Evolutionary conservation across 2,888 invertebrate genomes (phyloP), one percentile per base, ranked within the genome.

Genomic region (Odontothrips loti): DNA sequence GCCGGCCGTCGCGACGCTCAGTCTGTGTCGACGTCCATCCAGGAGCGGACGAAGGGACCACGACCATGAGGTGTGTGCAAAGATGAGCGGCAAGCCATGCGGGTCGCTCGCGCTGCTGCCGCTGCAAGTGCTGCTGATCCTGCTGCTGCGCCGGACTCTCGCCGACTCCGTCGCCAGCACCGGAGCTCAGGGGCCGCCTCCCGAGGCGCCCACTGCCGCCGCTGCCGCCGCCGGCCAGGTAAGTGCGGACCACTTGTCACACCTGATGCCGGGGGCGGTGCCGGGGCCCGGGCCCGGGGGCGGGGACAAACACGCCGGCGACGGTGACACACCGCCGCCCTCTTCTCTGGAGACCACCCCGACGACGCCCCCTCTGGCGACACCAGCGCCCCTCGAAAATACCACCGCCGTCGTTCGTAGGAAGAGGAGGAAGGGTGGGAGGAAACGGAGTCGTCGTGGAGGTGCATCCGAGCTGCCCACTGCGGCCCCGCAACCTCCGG

Each of bases 351-450:
- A 43, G 34, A 43, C 34, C 34, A 43, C 34, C 34, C 34, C 34
- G 34, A 43, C 34, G 34, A 43, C 17, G 6, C 58, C 20, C 58
- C 58, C 58, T n/a, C 58, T 17, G 15, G 17, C 58, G 17, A n/a
- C 58, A 58, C 17, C 34, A 43, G 34, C 34, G 6, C 3, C 34
- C 34, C 34, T 6, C 6, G 34, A 43, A 43, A 43, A 43, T 43
- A 6, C 34, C 34, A 43, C 34, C 3, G 34, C 34, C n/a, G 17
- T 15, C 20, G 58, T 15, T 17, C 58, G 34, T 78, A 81, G 51
- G 80, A 80, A 47, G 79, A 80, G 47, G 79, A 47, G n/a, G 63
- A 80, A 47, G 79, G 78, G 47, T 68, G 47, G n/a, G 63, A 48
- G 20, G n/a, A 63, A 29, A 58, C 75, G 58, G 20, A 58, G 15